Percentiles rank a stretch among this genome's conserved stretches.
Evolutionary conservation across 2,113 vertebrate genomes (phyloP).

Genomic region (Percina caprodes): DNA sequence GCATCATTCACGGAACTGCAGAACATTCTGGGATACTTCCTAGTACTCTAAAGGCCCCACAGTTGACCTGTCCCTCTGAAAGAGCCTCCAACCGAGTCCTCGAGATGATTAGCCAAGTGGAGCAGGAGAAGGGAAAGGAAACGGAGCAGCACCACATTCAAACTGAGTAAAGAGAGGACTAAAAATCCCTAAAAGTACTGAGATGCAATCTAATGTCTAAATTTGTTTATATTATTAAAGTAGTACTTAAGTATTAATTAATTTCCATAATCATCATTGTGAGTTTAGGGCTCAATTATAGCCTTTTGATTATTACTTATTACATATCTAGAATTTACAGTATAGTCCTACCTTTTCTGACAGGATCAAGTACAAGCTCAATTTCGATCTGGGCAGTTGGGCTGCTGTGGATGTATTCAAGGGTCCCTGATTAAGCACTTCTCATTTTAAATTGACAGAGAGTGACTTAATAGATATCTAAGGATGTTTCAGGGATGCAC

Average conservation of each 20-base stretch:
- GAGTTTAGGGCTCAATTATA: background rate
- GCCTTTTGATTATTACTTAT: background rate
- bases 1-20: constrained; percentile 80
- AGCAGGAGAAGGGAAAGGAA: constrained; percentile 14
- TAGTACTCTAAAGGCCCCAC: background rate
- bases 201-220: background rate
- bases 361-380: background rate
- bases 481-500: background rate
- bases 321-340: background rate
- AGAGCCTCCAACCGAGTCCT: constrained; percentile 40
- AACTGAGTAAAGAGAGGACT: constrained; percentile 15
- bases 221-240: background rate
- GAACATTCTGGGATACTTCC: constrained; percentile 36
- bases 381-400: background rate
- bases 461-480: background rate
- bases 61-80: constrained; percentile 23
- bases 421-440: background rate
- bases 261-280: background rate
- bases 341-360: background rate
- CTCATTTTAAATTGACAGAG: background rate
- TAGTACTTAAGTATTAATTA: too few relatives aligned
- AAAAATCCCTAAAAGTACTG: background rate
- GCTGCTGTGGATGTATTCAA: background rate
- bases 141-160: background rate
- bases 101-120: constrained; percentile 9